These are phyloP conservation scores for Brachionus sp. DNA, from an alignment of 1,140 invertebrate genomes.

Conservation along the genomic window DNA sequence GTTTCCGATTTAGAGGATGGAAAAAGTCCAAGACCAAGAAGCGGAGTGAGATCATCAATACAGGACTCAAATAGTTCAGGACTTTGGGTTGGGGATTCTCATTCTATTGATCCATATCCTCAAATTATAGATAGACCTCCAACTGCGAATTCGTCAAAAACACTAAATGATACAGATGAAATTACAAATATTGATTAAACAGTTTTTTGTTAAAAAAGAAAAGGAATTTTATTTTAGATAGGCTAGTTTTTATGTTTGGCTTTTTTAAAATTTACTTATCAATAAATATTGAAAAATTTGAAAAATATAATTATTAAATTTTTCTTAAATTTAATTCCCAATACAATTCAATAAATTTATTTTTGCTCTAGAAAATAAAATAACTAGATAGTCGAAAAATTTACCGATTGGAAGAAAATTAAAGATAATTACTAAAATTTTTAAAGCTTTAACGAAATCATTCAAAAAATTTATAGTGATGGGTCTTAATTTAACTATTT, in stretches of 20 bases:
- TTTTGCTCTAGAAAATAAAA: too few species aligned
- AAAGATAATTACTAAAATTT: too few species aligned
- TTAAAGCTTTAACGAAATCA: too few species aligned
- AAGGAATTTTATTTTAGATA: constrained; percentile 8
- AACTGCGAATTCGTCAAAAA: constrained; percentile 31
- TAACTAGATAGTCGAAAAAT: too few species aligned
- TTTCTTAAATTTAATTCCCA: too few species aligned
- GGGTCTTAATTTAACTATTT: too few species aligned
- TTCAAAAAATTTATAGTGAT: too few species aligned
- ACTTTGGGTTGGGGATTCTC: constrained; percentile 15
- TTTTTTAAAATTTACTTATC: not conserved
- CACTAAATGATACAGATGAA: constrained; percentile 32
- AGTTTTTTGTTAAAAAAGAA: not conserved
- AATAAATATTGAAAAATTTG: not conserved
- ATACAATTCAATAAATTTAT: too few species aligned
- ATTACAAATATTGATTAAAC: constrained; percentile 36
- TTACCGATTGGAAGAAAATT: too few species aligned
- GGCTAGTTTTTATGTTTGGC: not conserved
- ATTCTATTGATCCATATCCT: not conserved
- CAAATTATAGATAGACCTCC: not conserved
- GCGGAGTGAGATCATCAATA: constrained; percentile 14
- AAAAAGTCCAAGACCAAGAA: not conserved
- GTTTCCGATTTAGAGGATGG: not conserved
- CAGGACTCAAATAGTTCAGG: constrained; percentile 34
- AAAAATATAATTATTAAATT: not conserved